Evolutionary conservation across 2,113 vertebrate species (phyloP).

Genomic region (Meriones unguiculatus): DNA sequence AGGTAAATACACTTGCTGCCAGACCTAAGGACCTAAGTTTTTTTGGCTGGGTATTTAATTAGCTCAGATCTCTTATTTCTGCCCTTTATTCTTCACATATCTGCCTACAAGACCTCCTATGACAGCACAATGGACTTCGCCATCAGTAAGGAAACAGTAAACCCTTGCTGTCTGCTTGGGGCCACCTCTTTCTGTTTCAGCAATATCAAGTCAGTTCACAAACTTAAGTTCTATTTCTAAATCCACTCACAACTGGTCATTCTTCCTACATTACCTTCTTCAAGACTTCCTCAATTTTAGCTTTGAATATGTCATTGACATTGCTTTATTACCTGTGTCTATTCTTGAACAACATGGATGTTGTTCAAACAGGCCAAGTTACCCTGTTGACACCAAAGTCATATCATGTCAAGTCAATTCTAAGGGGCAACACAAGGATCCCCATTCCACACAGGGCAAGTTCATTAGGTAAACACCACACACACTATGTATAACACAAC

Average conservation of each 20-base stretch:
- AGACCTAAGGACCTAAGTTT: neutral
- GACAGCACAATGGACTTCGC: neutral
- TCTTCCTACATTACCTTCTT: neutral
- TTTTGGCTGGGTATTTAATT: neutral
- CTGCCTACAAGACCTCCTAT: neutral
- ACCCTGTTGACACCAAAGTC: neutral
- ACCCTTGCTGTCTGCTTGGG: neutral
- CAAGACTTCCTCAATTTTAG: neutral
- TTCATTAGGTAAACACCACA: neutral
- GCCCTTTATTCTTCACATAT: neutral
- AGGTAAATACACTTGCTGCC: neutral
- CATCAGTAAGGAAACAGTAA: neutral
- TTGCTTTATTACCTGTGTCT: neutral
- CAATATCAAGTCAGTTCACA: neutral
- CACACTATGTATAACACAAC: neutral
- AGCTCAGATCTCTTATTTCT: neutral
- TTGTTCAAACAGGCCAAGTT: neutral
- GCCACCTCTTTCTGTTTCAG: neutral
- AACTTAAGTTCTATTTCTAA: neutral
- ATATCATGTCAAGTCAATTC: neutral
- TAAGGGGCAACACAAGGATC: neutral
- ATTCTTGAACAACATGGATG: neutral
- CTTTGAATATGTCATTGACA: neutral
- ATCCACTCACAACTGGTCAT: neutral
- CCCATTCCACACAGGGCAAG: neutral